A percentile compares a stretch with the other conserved stretches of the same genome.
Conservation (phyloP, 2,888 invertebrate genomes). For the Trichopoda pennipes region DNA sequence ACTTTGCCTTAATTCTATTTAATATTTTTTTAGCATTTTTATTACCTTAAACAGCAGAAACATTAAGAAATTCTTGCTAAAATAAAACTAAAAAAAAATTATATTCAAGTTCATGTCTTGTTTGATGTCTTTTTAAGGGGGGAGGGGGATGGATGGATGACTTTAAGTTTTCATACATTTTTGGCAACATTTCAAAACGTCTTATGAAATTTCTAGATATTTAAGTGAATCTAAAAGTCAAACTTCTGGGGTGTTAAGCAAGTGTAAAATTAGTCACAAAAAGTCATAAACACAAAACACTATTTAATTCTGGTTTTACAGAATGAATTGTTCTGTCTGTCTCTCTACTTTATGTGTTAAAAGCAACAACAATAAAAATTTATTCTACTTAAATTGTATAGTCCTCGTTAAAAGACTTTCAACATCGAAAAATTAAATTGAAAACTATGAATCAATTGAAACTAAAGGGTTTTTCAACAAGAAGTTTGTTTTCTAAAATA, state of each 20-base stretch:
- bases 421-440: not conserved
- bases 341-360: slow-evolving; percentile 10
- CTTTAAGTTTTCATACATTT: slow-evolving; percentile 36
- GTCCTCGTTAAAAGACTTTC: too few relatives aligned
- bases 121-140: slow-evolving; percentile 25
- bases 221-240: slow-evolving; percentile 24
- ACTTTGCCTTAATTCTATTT: slow-evolving; percentile 3
- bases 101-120: slow-evolving; percentile 64
- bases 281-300: not conserved
- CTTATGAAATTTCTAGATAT: slow-evolving; percentile 33
- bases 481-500: too few relatives aligned
- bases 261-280: slow-evolving; percentile 60
- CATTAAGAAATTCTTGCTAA: slow-evolving; percentile 2
- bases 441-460: too few relatives aligned
- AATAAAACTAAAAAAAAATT: not conserved
- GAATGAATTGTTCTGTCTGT: slow-evolving; percentile 39
- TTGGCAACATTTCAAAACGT: slow-evolving; percentile 60
- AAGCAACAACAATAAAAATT: not conserved
- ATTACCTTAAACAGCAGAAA: slow-evolving; percentile 34
- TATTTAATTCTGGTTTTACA: slow-evolving; percentile 26
- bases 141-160: slow-evolving; percentile 1
- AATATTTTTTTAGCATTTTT: slow-evolving; percentile 25
- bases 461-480: too few relatives aligned
- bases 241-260: slow-evolving; percentile 63
- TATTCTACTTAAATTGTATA: not conserved